These are phyloP conservation scores for Cochlearius cochlearius DNA, from an alignment of 2,113 vertebrate species.

Conservation along the genomic window DNA sequence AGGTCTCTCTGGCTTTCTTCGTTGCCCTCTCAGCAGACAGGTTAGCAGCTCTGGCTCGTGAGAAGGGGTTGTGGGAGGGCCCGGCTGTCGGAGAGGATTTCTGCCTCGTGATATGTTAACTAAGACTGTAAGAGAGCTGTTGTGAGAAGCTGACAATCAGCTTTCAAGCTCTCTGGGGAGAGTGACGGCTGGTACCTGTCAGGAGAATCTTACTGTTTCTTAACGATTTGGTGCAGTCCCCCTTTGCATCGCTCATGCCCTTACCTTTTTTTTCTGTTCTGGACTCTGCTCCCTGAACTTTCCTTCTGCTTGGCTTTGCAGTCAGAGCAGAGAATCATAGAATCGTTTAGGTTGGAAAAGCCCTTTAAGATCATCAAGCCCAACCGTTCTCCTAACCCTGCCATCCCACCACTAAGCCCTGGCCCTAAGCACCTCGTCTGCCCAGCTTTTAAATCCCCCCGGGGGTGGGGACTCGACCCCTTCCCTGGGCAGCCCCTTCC, in stretches of 20 bases:
- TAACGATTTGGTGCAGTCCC: background rate
- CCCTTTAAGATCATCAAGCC: too few species aligned
- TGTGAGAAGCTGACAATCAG: background rate
- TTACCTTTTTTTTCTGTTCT: background rate
- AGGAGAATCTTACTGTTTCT: background rate
- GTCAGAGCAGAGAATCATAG: background rate
- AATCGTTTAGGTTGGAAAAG: too few species aligned
- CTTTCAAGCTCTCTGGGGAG: background rate
- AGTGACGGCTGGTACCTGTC: background rate
- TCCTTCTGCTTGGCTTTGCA: background rate
- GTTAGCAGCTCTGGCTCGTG: background rate
- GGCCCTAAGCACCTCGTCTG: too few species aligned
- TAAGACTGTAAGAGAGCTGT: background rate
- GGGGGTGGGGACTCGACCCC: too few species aligned
- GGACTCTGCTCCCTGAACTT: background rate
- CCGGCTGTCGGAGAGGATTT: background rate
- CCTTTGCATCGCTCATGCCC: background rate
- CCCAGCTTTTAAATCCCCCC: too few species aligned
- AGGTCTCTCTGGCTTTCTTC: background rate
- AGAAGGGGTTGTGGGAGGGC: background rate
- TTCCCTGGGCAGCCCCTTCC: too few species aligned
- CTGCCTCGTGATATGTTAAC: fast-evolving
- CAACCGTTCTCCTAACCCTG: too few species aligned
- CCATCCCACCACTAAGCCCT: too few species aligned
- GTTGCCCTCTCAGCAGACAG: background rate